Evolutionary conservation across 2,797 vertebrate species (phyloP).

Genomic region (Propithecus deckenii): DNA sequence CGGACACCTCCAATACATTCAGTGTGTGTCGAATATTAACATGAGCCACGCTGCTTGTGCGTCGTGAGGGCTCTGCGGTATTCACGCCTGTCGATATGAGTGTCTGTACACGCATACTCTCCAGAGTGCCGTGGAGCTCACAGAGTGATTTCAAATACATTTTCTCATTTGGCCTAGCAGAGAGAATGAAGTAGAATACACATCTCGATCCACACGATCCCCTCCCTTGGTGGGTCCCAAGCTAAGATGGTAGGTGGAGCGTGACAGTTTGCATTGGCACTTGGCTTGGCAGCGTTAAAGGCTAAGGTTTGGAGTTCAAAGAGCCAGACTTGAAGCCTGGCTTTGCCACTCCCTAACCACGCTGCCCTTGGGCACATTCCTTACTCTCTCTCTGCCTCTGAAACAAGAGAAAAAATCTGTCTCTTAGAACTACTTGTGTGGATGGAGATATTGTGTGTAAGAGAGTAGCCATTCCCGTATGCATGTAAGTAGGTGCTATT

Average conservation of each 20-base stretch:
- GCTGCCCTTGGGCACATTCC: neutral
- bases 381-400: neutral
- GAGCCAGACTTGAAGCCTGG: neutral
- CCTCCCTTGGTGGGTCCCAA: neutral
- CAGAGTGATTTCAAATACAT: neutral
- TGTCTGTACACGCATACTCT: neutral
- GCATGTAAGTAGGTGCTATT: too few species aligned
- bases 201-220: rapidly evolving
- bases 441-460: neutral
- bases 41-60: too few species aligned
- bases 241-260: neutral
- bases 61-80: rapidly evolving
- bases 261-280: too few species aligned
- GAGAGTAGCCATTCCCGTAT: neutral
- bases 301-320: neutral
- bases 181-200: neutral
- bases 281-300: neutral
- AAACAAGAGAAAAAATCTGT: neutral
- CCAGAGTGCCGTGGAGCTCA: neutral
- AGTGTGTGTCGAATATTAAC: too few species aligned
- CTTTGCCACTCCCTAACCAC: neutral
- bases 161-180: neutral
- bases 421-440: neutral
- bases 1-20: neutral
- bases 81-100: neutral